These are phyloP conservation scores for Pseudotriccus pelzelni DNA, from an alignment of 2,797 vertebrate species.

Conservation along the genomic window DNA sequence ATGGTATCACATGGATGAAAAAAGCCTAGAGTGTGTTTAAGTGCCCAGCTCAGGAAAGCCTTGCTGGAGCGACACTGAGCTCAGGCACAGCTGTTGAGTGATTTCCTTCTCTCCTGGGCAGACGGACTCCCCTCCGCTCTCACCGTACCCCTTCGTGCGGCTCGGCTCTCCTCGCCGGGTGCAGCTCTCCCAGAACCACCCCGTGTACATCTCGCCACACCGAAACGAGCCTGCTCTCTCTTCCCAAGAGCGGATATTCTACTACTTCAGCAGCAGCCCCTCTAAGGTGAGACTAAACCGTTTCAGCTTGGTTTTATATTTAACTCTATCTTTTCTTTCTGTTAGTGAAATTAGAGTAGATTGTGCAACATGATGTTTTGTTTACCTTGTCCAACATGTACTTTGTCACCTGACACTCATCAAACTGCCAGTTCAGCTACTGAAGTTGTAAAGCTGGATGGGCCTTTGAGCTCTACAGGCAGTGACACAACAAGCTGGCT, in stretches of 20 bases:
- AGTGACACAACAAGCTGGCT: background rate
- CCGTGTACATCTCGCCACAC: slow-evolving; percentile 91
- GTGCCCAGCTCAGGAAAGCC: background rate
- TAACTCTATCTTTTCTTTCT: background rate
- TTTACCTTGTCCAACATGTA: background rate
- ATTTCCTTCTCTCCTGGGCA: background rate
- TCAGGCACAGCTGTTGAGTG: fast-evolving
- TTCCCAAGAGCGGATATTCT: slow-evolving; percentile 87
- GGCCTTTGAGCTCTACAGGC: background rate
- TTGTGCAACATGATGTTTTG: fast-evolving
- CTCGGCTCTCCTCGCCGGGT: slow-evolving; percentile 87
- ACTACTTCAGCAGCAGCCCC: slow-evolving; percentile 92
- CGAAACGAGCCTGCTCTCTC: slow-evolving; percentile 77
- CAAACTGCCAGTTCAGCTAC: background rate
- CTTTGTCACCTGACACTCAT: background rate
- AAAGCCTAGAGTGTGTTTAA: background rate
- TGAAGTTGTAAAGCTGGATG: background rate
- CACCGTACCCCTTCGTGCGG: slow-evolving; percentile 86
- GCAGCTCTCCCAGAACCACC: slow-evolving; percentile 89
- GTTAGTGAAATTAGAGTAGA: background rate
- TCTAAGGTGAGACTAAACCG: slow-evolving; percentile 80
- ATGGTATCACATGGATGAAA: fast-evolving
- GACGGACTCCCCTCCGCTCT: slow-evolving; percentile 84
- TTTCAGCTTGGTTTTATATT: background rate
- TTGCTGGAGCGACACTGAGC: no score